These are phyloP conservation scores for Conger conger DNA, from an alignment of 2,113 vertebrate species.

Conservation along the genomic window DNA sequence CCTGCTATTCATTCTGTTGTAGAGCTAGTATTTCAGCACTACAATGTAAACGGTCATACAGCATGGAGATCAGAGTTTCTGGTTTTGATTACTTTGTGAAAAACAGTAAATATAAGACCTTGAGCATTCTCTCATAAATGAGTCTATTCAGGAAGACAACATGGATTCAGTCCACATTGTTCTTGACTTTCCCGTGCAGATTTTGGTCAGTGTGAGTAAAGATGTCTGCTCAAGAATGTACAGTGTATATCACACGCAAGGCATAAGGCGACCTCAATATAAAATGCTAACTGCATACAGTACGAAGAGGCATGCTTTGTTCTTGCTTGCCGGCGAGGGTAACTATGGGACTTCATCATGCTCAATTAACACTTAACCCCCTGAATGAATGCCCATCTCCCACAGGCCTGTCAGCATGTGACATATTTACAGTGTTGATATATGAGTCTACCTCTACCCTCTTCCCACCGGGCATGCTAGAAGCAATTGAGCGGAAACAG, in stretches of 20 bases:
- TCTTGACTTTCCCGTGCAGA: too few species aligned
- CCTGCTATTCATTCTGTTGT: too few species aligned
- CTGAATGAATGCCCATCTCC: neutral
- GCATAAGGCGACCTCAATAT: neutral
- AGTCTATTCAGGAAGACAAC: too few species aligned
- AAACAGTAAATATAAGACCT: too few species aligned
- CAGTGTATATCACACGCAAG: neutral
- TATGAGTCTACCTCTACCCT: conserved; percentile 1
- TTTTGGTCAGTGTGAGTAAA: too few species aligned
- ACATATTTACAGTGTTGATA: conserved; percentile 13
- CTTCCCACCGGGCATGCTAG: conserved; percentile 5
- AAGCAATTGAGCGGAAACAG: conserved; percentile 13
- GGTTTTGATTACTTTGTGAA: too few species aligned
- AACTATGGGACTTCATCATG: neutral
- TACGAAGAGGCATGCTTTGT: neutral
- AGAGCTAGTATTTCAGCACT: too few species aligned
- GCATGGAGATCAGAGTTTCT: too few species aligned
- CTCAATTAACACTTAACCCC: neutral
- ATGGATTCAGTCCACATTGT: too few species aligned
- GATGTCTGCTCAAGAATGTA: too few species aligned
- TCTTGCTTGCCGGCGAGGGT: neutral
- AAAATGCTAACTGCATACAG: neutral
- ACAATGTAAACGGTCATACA: too few species aligned
- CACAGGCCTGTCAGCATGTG: neutral
- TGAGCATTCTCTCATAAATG: too few species aligned